Percentiles rank a stretch among this genome's conserved stretches.
phyloP scores from a whole-genome alignment of 1,140 invertebrate genomes.

The Drosophila seguyi region DNA sequence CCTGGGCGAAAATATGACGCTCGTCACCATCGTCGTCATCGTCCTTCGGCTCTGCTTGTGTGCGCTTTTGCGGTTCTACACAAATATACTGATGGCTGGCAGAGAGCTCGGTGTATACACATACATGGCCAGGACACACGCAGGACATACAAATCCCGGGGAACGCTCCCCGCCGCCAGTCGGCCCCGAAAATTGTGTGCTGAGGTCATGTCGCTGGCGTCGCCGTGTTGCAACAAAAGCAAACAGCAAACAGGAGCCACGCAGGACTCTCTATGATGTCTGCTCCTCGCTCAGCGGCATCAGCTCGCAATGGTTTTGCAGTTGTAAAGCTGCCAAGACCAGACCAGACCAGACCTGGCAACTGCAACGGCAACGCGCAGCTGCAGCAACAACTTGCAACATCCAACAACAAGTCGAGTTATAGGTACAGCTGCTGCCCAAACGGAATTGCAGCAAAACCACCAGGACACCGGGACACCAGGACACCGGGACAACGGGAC shows the following conservation, averaged over 20 bases:
- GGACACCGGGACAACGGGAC: neutral
- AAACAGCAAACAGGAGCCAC: conserved; percentile 28
- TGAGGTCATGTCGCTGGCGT: conserved; percentile 78
- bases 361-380: conserved; percentile 28
- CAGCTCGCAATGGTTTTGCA: conserved; percentile 73
- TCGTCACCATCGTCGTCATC: conserved; percentile 31
- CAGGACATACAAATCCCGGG: conserved; percentile 36
- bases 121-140: conserved; percentile 22
- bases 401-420: conserved; percentile 48
- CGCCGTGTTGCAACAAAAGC: conserved; percentile 48
- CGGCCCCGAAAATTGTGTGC: conserved; percentile 64
- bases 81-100: conserved; percentile 77
- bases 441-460: conserved; percentile 60
- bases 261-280: conserved; percentile 51
- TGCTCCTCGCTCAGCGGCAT: conserved; percentile 47
- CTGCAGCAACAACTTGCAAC: conserved; percentile 38
- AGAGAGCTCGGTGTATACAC: conserved; percentile 22
- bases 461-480: conserved; percentile 25
- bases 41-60: conserved; percentile 52
- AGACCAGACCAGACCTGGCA: conserved; percentile 19
- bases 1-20: conserved; percentile 55
- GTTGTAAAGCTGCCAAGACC: conserved; percentile 78
- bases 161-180: conserved; percentile 5
- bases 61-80: conserved; percentile 74
- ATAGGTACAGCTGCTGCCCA: conserved; percentile 61